phyloP scores from a whole-genome alignment of 2,113 vertebrate genomes.

The Tetrax tetrax region DNA sequence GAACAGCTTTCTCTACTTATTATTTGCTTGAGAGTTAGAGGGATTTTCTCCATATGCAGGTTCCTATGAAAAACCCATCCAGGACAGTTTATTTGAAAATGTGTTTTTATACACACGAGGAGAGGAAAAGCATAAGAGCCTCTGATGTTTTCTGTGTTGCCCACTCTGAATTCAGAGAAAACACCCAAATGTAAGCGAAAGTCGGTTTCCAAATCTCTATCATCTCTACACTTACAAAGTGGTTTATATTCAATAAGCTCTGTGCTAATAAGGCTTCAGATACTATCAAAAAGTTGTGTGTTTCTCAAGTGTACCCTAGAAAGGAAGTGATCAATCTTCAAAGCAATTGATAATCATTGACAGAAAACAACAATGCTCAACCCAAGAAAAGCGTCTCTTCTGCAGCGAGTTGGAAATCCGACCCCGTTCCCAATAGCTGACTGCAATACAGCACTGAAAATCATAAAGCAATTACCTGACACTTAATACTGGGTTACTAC shows the following conservation, averaged over 20 bases:
- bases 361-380: slow-evolving; percentile 32
- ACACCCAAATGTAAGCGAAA: background rate
- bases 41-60: background rate
- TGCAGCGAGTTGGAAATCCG: background rate
- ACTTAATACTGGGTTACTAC: slow-evolving; percentile 53
- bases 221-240: background rate
- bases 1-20: background rate
- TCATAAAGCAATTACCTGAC: slow-evolving; percentile 51
- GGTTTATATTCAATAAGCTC: background rate
- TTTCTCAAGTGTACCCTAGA: background rate
- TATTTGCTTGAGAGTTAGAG: background rate
- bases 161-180: background rate
- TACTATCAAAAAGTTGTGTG: background rate
- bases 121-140: background rate
- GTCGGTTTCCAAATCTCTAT: background rate
- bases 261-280: background rate
- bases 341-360: slow-evolving; percentile 49
- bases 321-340: slow-evolving; percentile 49
- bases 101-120: background rate
- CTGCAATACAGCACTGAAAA: slow-evolving; percentile 31
- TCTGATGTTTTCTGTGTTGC: background rate
- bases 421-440: slow-evolving; percentile 9
- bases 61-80: background rate
- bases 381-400: slow-evolving; percentile 36
- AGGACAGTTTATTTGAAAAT: background rate